Conservation (phyloP, 2,888 invertebrate genomes). For the Euzetes globulus region DNA sequence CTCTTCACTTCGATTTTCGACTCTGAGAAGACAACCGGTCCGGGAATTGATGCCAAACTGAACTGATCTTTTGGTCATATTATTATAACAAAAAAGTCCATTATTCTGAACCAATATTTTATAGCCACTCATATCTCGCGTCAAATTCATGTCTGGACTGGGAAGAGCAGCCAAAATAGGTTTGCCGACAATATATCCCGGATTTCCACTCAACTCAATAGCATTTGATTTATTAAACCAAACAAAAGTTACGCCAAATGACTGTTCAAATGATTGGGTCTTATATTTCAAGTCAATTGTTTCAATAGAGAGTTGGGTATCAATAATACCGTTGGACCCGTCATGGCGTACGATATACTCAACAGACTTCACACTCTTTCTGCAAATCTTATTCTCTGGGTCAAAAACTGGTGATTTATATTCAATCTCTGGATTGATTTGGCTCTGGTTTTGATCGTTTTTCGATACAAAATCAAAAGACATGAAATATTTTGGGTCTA, state of each 20-base stretch:
- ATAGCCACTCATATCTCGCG: constrained; percentile 6
- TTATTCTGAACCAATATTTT: constrained; percentile 17
- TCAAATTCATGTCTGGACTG: neutral
- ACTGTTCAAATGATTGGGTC: neutral
- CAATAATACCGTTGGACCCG: constrained; percentile 23
- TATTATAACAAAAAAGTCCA: neutral
- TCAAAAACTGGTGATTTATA: neutral
- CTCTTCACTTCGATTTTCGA: neutral
- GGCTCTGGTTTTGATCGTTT: neutral
- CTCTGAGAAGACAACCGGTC: constrained; percentile 14
- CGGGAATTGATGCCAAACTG: constrained; percentile 14
- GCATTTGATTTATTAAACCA: neutral
- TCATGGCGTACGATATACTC: constrained; percentile 24
- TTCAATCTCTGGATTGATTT: neutral
- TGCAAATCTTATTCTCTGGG: neutral
- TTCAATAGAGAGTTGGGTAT: neutral
- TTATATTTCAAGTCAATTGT: neutral
- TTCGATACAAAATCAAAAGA: constrained; percentile 16
- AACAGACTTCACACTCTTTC: neutral
- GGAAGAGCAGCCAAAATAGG: constrained; percentile 56
- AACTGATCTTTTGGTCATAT: neutral
- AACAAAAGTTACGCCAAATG: neutral
- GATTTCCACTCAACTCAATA: constrained; percentile 59
- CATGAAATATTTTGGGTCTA: neutral
- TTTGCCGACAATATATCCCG: constrained; percentile 62